Conservation (phyloP, 2,113 vertebrate genomes). For the Sterna hirundo region DNA sequence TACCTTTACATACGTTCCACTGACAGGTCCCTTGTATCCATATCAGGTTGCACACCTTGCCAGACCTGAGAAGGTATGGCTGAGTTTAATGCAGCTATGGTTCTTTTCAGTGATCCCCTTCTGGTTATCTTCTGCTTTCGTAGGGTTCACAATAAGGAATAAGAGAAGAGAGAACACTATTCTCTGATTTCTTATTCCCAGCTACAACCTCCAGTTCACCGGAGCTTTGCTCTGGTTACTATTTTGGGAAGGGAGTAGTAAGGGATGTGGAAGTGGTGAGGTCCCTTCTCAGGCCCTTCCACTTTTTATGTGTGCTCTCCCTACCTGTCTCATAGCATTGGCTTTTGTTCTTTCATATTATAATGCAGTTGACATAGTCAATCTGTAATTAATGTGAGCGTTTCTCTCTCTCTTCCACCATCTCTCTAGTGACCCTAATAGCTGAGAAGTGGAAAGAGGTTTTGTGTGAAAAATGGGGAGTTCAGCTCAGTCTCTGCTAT, state of each 20-base stretch:
- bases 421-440: neutral
- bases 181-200: neutral
- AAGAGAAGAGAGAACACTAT: neutral
- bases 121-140: neutral
- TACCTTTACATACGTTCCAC: neutral
- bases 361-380: conserved; percentile 11
- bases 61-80: neutral
- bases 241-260: neutral
- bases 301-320: neutral
- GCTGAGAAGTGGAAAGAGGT: neutral
- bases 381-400: neutral
- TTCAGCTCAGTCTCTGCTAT: neutral
- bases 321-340: neutral
- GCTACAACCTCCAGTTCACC: neutral
- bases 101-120: neutral
- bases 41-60: neutral
- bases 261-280: neutral
- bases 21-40: neutral
- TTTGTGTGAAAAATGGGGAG: conserved; percentile 14
- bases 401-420: neutral
- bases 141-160: neutral
- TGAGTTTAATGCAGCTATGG: neutral
- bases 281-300: neutral
- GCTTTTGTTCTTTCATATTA: neutral
- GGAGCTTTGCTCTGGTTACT: neutral